Evolutionary conservation across 2,888 invertebrate genomes (phyloP).

Genomic region (Oxystoma pomonae): DNA sequence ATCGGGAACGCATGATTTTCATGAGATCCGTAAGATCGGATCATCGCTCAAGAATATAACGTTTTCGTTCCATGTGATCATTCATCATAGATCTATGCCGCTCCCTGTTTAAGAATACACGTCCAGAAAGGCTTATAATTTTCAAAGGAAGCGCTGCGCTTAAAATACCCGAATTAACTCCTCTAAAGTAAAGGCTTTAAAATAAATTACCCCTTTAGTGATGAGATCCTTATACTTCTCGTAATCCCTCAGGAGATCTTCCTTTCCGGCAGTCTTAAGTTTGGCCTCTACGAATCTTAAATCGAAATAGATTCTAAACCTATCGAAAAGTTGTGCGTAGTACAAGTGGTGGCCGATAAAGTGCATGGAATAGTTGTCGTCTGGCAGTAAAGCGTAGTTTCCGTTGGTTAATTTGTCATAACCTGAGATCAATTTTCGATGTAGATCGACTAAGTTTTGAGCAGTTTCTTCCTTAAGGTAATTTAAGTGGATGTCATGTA

Average conservation of each 20-base stretch:
- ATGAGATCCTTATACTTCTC: conserved; percentile 60
- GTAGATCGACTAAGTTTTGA: conserved; percentile 51
- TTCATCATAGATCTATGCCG: no score
- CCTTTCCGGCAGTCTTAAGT: conserved; percentile 62
- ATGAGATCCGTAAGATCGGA: no score
- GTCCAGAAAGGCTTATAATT: no score
- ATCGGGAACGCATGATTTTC: no score
- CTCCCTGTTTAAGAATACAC: no score
- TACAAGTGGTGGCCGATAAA: conserved; percentile 69
- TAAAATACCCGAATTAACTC: no score
- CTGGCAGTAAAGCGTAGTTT: conserved; percentile 56
- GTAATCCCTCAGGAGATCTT: conserved; percentile 65
- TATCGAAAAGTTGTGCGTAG: conserved; percentile 51
- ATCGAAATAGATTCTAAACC: conserved; percentile 62
- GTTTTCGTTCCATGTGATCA: no score
- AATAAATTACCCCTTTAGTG: conserved; percentile 50
- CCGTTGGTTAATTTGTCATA: conserved; percentile 52
- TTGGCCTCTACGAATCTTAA: conserved; percentile 68
- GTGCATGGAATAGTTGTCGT: conserved; percentile 69
- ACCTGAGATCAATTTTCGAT: conserved; percentile 56
- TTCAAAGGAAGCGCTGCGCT: no score
- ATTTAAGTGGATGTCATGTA: conserved; percentile 64
- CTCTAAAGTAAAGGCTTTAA: no score
- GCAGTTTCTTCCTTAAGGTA: conserved; percentile 52
- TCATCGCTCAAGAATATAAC: no score